Base-by-base conservation (phyloP, 1,140 invertebrate species). In the Lordiphosa stackelbergi region DNA sequence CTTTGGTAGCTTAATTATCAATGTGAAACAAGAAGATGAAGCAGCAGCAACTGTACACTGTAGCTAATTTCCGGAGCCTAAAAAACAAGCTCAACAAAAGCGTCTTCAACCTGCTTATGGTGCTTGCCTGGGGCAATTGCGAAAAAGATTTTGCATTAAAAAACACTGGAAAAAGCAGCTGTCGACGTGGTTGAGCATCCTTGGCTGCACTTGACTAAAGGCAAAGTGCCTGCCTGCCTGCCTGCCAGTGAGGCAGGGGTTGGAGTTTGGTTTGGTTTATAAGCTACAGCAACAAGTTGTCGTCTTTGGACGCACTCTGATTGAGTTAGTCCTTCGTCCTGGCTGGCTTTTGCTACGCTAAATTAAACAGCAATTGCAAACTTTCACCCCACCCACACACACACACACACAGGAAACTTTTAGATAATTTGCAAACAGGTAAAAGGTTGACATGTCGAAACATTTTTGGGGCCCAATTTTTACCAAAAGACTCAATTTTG, bases 301-400 rank as follows among this genome's bases (percentile, higher is more conserved):
- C 61, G 40, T 40, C 71, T 38, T 45, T 37, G 13, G 6, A 66
- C 43, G 68, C 69, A 68, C 66, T 70, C 59, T 79, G 69, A 79
- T 79, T 79, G 74, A 79, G 74, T 79, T 79, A 79, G 40, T 48
- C 36, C 43, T 31, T 51, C 43, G 37, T 53, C 31, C 53, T 62
- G 62, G 55, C 59, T 56, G 64, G 19, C 45, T 36, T 43, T 66
- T 53, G 42, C 36, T 65, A 77, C 73, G 77, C 69, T 60, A 83
- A 83, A 83, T 83, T 83, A 69, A 83, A 83, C 77, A 83, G 77
- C 77, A 83, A 83, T 83, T 84, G 78, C 69, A 63, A 83, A 83
- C 81, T 68, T 83, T 84, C 66, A 43, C 38, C 66, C 42, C 43
- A 45, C 9, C 22, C 34, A 46, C 24, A 37, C 28, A 45, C 37